Evolutionary conservation across 2,113 vertebrate species (phyloP).

Genomic region (Gavia stellata): DNA sequence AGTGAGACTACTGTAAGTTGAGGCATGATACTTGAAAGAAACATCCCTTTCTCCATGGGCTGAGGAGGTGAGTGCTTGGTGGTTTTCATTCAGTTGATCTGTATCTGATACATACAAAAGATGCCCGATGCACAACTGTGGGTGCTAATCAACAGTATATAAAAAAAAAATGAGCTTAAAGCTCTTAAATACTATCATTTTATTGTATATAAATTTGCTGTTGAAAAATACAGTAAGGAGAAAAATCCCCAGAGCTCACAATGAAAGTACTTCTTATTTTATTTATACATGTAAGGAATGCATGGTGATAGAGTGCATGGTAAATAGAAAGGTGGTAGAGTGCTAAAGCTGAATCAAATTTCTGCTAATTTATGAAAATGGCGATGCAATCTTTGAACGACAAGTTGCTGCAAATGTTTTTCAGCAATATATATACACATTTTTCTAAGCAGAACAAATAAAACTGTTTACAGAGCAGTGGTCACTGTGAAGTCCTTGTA

Average conservation of each 20-base stretch:
- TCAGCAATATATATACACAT: neutral
- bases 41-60: neutral
- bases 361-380: neutral
- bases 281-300: neutral
- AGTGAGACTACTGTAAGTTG: neutral
- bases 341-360: neutral
- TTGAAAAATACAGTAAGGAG: neutral
- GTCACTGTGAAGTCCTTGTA: neutral
- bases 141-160: neutral
- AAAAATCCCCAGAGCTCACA: neutral
- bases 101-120: neutral
- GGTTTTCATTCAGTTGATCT: neutral
- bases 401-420: neutral
- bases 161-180: neutral
- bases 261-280: neutral
- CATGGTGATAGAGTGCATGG: neutral
- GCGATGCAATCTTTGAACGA: neutral
- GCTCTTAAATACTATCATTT: neutral
- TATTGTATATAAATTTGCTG: neutral
- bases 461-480: neutral
- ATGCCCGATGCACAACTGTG: neutral
- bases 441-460: neutral
- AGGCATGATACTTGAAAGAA: neutral
- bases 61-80: neutral
- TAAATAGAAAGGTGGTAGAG: neutral